Evolutionary conservation across 2,797 vertebrate genomes (phyloP).

Genomic region (Morus bassanus): DNA sequence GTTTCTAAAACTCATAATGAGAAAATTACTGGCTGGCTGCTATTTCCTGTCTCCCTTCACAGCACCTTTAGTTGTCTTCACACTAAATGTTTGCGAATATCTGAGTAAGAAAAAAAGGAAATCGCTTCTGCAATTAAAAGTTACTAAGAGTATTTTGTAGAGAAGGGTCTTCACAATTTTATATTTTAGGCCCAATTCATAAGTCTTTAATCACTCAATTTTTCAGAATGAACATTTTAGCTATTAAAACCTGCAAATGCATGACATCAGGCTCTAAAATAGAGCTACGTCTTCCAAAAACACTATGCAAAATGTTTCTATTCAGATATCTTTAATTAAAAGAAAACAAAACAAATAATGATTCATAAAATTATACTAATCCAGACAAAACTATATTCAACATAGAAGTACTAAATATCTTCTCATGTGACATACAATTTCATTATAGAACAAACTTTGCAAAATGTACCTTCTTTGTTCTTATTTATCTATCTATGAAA

Average conservation of each 20-base stretch:
- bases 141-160: background rate
- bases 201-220: background rate
- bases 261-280: background rate
- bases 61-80: background rate
- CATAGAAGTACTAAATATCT: background rate
- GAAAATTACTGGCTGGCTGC: background rate
- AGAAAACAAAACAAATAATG: background rate
- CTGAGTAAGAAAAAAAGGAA: background rate
- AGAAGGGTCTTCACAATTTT: background rate
- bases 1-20: background rate
- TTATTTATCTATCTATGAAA: background rate
- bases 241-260: background rate
- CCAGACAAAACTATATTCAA: background rate
- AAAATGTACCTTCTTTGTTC: background rate
- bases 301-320: background rate
- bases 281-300: background rate
- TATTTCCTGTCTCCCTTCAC: background rate
- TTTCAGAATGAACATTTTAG: background rate
- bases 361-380: background rate
- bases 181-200: background rate
- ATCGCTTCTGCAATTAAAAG: background rate
- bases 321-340: background rate
- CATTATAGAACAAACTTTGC: background rate
- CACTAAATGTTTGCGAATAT: background rate
- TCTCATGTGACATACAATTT: background rate